A percentile compares a stretch with the other conserved stretches of the same genome.
Evolutionary conservation across 1,140 invertebrate species (phyloP).

Genomic region (Drosophila sturtevanti): DNA sequence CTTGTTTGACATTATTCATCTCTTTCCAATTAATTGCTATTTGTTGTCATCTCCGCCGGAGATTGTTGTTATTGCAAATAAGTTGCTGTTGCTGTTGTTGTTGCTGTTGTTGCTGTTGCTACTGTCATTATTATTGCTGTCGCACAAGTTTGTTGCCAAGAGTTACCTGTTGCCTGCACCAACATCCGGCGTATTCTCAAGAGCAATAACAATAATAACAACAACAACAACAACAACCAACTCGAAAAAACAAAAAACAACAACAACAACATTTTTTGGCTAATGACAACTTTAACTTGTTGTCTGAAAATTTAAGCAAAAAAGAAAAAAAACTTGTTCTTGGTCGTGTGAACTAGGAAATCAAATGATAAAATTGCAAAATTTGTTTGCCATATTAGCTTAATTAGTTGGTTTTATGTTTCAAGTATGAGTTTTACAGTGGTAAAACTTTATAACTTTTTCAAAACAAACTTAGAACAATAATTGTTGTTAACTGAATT

Average conservation of each 20-base stretch:
- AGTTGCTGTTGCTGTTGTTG: conserved; percentile 43
- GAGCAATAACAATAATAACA: conserved; percentile 17
- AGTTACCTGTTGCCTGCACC: conserved; percentile 43
- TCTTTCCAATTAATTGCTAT: conserved; percentile 1
- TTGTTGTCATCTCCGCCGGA: not conserved
- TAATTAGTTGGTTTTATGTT: not conserved
- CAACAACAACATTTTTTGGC: conserved; percentile 40
- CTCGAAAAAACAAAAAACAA: not conserved
- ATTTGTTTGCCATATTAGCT: conserved; percentile 38
- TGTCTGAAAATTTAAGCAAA: conserved; percentile 54
- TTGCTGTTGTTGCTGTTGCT: conserved; percentile 24
- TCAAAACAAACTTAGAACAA: not conserved
- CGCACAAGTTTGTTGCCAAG: conserved; percentile 70
- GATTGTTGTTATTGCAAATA: conserved; percentile 35
- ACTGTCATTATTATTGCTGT: conserved; percentile 46
- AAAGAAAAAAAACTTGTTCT: conserved; percentile 18
- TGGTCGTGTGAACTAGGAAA: conserved; percentile 46
- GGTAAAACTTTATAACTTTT: not conserved
- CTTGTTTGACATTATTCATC: not conserved
- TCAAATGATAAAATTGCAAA: conserved; percentile 17
- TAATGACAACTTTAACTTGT: conserved; percentile 62
- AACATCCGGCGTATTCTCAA: conserved; percentile 67
- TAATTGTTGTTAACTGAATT: too few relatives aligned
- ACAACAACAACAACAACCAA: conserved; percentile 22
- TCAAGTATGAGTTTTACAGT: too few relatives aligned